phyloP scores from a whole-genome alignment of 2,113 vertebrate species.

The Apeltes quadracus region DNA sequence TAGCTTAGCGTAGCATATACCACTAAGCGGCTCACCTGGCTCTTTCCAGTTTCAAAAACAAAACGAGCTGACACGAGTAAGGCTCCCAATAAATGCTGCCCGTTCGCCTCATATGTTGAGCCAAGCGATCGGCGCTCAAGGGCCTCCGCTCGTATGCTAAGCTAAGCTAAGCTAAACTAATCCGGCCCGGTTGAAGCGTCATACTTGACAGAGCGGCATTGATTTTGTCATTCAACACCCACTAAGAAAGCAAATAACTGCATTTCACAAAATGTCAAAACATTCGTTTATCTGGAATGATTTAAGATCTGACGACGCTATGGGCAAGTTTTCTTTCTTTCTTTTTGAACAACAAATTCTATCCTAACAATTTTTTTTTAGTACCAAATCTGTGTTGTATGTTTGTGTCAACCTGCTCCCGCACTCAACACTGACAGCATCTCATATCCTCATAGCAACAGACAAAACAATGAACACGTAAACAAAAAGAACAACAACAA shows the following conservation, averaged over 20 bases:
- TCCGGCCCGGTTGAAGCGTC: background rate
- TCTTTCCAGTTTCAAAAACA: background rate
- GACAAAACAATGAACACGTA: constrained; percentile 71
- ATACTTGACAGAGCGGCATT: background rate
- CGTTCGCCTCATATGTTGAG: background rate
- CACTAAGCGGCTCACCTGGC: background rate
- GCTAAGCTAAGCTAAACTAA: constrained; percentile 1
- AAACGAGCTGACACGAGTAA: background rate
- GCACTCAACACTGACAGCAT: constrained; percentile 31
- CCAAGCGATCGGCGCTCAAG: background rate
- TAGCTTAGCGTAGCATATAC: constrained; percentile 10
- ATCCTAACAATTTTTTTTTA: background rate
- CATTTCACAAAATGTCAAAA: constrained; percentile 6
- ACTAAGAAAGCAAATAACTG: background rate
- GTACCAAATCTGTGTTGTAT: constrained; percentile 35
- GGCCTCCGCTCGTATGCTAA: background rate
- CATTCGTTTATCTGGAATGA: constrained; percentile 55
- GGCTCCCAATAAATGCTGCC: background rate
- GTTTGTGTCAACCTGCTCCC: constrained; percentile 5
- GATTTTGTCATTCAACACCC: background rate
- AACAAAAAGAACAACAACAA: constrained; percentile 62
- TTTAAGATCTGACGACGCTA: constrained; percentile 6
- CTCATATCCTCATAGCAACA: constrained; percentile 74
- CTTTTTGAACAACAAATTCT: background rate
- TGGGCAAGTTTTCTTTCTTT: background rate